These are phyloP conservation scores for Otus sunia DNA, from an alignment of 2,113 vertebrate species.

Conservation along the genomic window DNA sequence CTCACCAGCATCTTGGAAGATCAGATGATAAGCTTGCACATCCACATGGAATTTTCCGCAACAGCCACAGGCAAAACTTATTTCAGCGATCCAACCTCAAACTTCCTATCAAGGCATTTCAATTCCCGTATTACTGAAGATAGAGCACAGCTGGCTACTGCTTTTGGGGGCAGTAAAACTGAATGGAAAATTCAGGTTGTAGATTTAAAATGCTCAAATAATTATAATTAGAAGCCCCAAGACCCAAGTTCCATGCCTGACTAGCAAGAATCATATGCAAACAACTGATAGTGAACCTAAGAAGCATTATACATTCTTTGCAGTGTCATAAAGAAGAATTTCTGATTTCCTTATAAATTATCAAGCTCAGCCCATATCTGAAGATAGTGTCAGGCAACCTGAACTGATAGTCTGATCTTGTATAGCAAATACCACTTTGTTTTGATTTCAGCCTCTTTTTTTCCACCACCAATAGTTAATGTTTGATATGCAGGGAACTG, in stretches of 20 bases:
- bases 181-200: not conserved
- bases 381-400: not conserved
- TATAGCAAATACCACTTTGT: not conserved
- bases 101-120: slow-evolving; percentile 6
- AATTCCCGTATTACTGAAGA: not conserved
- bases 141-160: not conserved
- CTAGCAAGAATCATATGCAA: not conserved
- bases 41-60: slow-evolving; percentile 32
- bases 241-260: not conserved
- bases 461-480: slow-evolving; percentile 1
- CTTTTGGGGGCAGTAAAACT: not conserved
- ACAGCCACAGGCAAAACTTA: not conserved
- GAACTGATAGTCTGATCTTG: not conserved
- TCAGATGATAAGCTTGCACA: slow-evolving; percentile 23
- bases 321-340: not conserved
- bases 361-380: not conserved
- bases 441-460: not conserved
- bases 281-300: not conserved
- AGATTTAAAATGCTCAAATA: not conserved
- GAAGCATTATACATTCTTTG: not conserved
- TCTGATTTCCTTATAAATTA: not conserved
- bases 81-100: slow-evolving; percentile 34
- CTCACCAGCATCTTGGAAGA: not conserved
- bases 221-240: not conserved
- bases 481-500: slow-evolving; percentile 19